Base-by-base conservation (phyloP, 2,113 vertebrate species). In the Chinchilla lanigera region DNA sequence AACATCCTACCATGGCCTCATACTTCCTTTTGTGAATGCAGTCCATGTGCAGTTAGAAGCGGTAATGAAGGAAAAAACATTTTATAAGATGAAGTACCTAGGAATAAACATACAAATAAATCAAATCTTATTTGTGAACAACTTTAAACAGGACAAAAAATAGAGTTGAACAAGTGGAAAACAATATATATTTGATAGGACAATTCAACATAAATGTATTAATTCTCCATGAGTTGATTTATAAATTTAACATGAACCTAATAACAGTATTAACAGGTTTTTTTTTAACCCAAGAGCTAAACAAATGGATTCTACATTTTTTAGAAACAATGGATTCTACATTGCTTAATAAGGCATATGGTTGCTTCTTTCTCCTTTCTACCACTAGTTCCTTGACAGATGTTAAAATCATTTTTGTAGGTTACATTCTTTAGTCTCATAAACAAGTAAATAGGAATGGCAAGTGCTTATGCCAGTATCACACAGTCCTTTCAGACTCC, bases 71-170 rank as follows among this genome's bases (percentile, higher is more conserved):
- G 44, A 67, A 52, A 90, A 44, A n/a, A 69, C 28, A 67, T 24
- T 38, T 73, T 33, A 60, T 7, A 73, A 82, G 14, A 61, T 56
- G 17, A 38, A 54, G 33, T 61, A 75, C 24, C 30, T 65, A 90
- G 35, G 24, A 94, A 78, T 78, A 94, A 85, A 60, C 44, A n/a
- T 47, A 52, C 92, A 92, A 71, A n/a, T 65, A 75, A 44, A 26
- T 26, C 13, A 17, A 3, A 35, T 90, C 1, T 35, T 85, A 80
- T 89, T 80, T 78, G n/a, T 44, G 38, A 26, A 95, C 26, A 61
- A 38, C 44, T n/a, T 85, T 24, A 86, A 90, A 69, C 26, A 73
- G 30, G 35, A 80, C 61, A 50, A 77, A 61, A 77, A 47, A 41
- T 30, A 60, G 60, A 92, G 30, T 65, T 73, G n/a, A 86, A 71